Base-by-base conservation (phyloP, 1,140 invertebrate species). In the Trissolcus basalis region DNA sequence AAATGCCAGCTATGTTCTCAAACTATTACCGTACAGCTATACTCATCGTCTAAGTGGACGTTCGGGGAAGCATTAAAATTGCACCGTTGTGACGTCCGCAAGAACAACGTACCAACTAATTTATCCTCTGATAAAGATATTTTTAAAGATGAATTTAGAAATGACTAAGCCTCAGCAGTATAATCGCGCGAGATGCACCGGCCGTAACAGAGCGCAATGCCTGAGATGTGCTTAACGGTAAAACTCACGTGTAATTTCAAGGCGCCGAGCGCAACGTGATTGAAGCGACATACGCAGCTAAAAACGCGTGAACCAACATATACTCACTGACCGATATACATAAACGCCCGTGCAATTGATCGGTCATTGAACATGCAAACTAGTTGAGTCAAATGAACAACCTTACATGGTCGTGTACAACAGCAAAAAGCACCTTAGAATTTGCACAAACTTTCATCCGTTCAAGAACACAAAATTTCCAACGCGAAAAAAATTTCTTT, bases 141-240 rank as follows among this genome's bases (percentile, higher is more conserved):
- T 44, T 45, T 64, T 56, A 43, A 50, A 6, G 0, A 43, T 12
- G 43, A 56, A 67, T 67, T 55, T 55, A 65, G 27, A 44, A 55
- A 65, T 49, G 51, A 49, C 50, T 48, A 27, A 27, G 19, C 6
- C 19, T 27, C 1, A 27, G 19, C 19, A 6, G 19, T 27, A 27
- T 27, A 27, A 27, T 27, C 1, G 19, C 19, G 19, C 19, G 19
- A 27, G 19, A 6, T 27, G 19, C 19, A 27, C 19, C 19, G 19
- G 19, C 19, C 35, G 43, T 47, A 64, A 48, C 50, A 63, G 15
- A 50, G 16, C 45, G 49, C 32, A 51, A 65, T 55, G 33, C 53
- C 54, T 27, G 19, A n/a, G n/a, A 27, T 56, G 45, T 15, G 44
- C 35, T 43, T 56, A 67, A 67, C 63, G 63, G 63, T 67, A 67